Evolutionary conservation across 2,113 vertebrate genomes (phyloP), one percentile per base, ranked within the genome.

Genomic region (Nerophis ophidion): DNA sequence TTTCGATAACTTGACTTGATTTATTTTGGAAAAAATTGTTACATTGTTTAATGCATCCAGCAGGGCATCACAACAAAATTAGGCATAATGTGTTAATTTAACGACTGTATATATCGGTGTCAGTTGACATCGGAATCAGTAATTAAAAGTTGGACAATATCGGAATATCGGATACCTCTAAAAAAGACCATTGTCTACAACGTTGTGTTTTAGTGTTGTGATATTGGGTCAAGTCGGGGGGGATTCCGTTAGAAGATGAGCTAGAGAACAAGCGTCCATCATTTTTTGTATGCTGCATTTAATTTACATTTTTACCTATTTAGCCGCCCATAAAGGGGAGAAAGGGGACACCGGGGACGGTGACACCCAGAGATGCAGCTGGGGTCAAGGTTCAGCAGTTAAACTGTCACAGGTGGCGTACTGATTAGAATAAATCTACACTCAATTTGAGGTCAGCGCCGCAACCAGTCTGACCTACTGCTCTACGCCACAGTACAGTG

Each of bases 401-500:
- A 89, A 90, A 84, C 90, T 92, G 90, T 92, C 90, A 92, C 72
- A 85, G 86, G 88, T 71, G 81, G 79, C 79, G 88, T 89, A 90
- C 89, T 91, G 87, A 91, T 92, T 91, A 91, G 87, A 91, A 91
- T 92, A 92, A 92, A 90, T 91, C 86, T 88, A 84, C 86, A 88
- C 84, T 86, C 85, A 84, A 84, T 87, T 73, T 84, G 86, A 90
- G 90, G 89, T 91, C 87, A 88, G 76, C 73, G 65, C 80, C 82
- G 11, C 8, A 55, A 81, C 81, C 13, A 48, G 35, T 66, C 72
- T 84, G 84, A 90, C 86, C 87, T 77, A 66, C 74, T 75, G 64
- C 73, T 81, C 60, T 66, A 56, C 55, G 35, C 51, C 9, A 33
- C 40, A 19, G 16, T 26, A 46, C 40, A 33, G 40, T 48, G 51